A percentile compares a stretch with the other conserved stretches of the same genome.
These are phyloP conservation scores for Coptotermes formosanus DNA, from an alignment of 1,140 invertebrate species.

Conservation along the genomic window DNA sequence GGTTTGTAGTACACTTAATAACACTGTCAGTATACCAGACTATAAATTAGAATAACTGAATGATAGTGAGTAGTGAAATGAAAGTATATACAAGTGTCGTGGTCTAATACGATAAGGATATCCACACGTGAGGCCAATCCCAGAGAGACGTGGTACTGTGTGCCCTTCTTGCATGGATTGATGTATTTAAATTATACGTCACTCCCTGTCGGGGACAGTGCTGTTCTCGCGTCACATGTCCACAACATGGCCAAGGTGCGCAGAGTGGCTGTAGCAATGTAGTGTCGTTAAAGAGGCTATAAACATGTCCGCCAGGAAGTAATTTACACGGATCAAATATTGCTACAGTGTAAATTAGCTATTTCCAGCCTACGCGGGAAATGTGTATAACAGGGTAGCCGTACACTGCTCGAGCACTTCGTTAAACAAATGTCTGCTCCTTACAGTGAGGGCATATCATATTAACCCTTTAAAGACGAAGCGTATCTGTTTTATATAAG, in stretches of 20 bases:
- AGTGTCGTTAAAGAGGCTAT: neutral
- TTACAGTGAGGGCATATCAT: neutral
- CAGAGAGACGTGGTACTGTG: too few relatives aligned
- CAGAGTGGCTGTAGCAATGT: neutral
- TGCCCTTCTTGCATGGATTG: neutral
- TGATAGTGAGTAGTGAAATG: too few relatives aligned
- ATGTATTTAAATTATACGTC: neutral
- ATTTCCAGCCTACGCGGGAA: neutral
- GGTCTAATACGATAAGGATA: too few relatives aligned
- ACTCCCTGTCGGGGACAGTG: neutral
- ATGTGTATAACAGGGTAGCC: neutral
- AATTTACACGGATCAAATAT: conserved; percentile 1
- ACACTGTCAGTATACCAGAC: too few relatives aligned
- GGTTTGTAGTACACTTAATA: too few relatives aligned
- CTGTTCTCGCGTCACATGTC: neutral
- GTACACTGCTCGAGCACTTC: neutral
- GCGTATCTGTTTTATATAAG: too few relatives aligned
- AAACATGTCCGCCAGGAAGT: neutral
- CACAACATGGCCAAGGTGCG: neutral
- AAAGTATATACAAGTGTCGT: too few relatives aligned
- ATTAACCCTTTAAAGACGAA: too few relatives aligned
- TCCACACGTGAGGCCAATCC: too few relatives aligned
- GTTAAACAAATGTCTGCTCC: neutral
- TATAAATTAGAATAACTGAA: too few relatives aligned
- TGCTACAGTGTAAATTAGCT: neutral